Conservation (phyloP, 64 coral and sea anemone species). For the Stylophora pistillata region DNA sequence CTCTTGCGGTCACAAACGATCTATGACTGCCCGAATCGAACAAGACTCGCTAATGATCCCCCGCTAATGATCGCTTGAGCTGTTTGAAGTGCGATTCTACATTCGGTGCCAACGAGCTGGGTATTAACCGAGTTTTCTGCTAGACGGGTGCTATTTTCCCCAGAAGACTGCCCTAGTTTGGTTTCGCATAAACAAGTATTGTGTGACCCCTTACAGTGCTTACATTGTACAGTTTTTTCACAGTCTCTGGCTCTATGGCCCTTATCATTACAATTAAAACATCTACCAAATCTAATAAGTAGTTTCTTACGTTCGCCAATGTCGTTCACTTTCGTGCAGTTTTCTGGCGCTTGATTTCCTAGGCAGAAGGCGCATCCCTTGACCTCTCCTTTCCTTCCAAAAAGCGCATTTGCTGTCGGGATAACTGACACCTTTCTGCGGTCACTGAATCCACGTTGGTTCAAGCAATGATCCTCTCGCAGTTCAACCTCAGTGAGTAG, state of each 20-base stretch:
- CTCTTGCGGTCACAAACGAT: too few relatives aligned
- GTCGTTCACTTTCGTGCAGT: slow-evolving; percentile 20
- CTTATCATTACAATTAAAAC: slow-evolving; percentile 9
- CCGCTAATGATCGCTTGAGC: background rate
- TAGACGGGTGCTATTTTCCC: background rate
- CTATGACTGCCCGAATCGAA: background rate
- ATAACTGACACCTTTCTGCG: background rate
- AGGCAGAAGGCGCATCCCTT: slow-evolving; percentile 5
- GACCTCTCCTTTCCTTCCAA: background rate
- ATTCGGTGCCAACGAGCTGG: background rate
- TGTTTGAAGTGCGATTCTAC: background rate
- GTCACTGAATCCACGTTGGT: background rate
- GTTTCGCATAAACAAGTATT: background rate
- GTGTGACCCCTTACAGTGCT: background rate
- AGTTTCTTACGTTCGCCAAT: slow-evolving; percentile 20
- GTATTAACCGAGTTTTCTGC: background rate
- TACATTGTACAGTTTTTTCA: background rate
- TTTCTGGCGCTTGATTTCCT: slow-evolving; percentile 4
- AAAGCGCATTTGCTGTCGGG: background rate
- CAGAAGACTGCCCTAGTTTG: background rate
- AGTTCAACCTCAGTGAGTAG: background rate
- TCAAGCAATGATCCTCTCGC: background rate
- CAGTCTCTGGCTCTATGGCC: background rate
- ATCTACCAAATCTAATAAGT: background rate
- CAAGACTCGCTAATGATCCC: background rate